Percentiles rank a stretch among this genome's conserved stretches.
Evolutionary conservation across 2,113 vertebrate genomes (phyloP).

Genomic region (Catagonus wagneri): DNA sequence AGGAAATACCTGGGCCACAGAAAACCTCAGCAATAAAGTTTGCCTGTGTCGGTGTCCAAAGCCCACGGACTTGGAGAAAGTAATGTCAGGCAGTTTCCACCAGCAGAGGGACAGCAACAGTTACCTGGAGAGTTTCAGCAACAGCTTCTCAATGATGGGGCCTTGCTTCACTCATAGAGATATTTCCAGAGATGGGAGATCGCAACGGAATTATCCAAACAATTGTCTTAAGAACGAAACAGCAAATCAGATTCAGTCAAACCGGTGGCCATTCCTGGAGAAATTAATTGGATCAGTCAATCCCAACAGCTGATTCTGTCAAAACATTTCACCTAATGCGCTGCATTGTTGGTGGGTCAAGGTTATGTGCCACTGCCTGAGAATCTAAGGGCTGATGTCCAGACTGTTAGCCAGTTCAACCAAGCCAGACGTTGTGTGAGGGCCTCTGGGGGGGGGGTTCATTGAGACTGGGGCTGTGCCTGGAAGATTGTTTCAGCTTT

Average conservation of each 20-base stretch:
- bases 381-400: neutral
- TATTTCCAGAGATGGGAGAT: conserved; percentile 28
- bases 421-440: neutral
- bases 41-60: neutral
- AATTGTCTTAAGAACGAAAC: conserved; percentile 64
- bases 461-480: neutral
- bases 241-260: conserved; percentile 60
- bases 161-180: neutral
- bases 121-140: conserved; percentile 49
- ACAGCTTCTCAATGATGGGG: neutral
- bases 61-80: conserved; percentile 15
- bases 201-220: conserved; percentile 47
- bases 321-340: conserved; percentile 58
- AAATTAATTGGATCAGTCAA: conserved; percentile 70
- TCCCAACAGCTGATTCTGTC: conserved; percentile 56
- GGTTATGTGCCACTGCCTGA: neutral
- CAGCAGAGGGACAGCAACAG: conserved; percentile 55
- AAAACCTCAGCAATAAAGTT: neutral
- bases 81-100: conserved; percentile 6
- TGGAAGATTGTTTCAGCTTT: neutral
- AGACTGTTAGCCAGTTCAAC: neutral
- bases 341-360: conserved; percentile 33
- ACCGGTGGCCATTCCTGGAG: conserved; percentile 50
- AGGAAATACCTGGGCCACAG: neutral
- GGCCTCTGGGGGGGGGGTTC: too few relatives aligned